phyloP scores from a whole-genome alignment of 2,888 invertebrate genomes.

The Trisateles emortualis region DNA sequence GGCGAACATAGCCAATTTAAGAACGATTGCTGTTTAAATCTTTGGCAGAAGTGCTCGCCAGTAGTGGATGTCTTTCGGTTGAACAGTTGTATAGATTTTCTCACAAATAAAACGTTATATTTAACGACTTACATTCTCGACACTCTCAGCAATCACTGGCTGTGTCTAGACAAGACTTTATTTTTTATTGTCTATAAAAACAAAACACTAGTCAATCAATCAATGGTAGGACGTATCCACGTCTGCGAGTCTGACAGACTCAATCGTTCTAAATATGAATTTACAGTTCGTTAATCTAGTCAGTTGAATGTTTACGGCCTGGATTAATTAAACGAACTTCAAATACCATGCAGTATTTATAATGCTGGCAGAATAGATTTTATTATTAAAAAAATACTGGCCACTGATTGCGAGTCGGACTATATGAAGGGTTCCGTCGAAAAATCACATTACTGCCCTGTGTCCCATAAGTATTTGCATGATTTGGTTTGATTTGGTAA shows the following conservation, averaged over 20 bases:
- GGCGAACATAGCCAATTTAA: too few relatives aligned
- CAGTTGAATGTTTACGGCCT: background rate
- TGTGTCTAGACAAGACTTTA: slow-evolving; percentile 42
- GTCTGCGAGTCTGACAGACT: slow-evolving; percentile 6
- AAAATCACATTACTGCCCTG: too few relatives aligned
- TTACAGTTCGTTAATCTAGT: background rate
- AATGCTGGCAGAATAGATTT: too few relatives aligned
- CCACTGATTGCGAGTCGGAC: too few relatives aligned
- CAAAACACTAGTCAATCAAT: slow-evolving; percentile 28
- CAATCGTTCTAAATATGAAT: slow-evolving; percentile 9
- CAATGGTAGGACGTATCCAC: slow-evolving; percentile 17
- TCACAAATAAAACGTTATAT: slow-evolving; percentile 30
- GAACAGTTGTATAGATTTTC: slow-evolving; percentile 6
- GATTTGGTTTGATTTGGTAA: too few relatives aligned
- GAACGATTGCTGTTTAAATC: too few relatives aligned
- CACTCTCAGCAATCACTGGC: slow-evolving; percentile 20
- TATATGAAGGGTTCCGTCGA: too few relatives aligned
- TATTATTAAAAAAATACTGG: too few relatives aligned
- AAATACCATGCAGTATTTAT: background rate
- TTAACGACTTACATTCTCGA: slow-evolving; percentile 29
- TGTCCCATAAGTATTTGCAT: too few relatives aligned
- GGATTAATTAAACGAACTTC: background rate
- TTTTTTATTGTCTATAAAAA: slow-evolving; percentile 39
- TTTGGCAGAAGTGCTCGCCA: too few relatives aligned
- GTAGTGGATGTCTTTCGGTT: too few relatives aligned